Evolutionary conservation across 2,113 vertebrate genomes (phyloP), one percentile per base, ranked within the genome.

Genomic region (Hippocampus comes): DNA sequence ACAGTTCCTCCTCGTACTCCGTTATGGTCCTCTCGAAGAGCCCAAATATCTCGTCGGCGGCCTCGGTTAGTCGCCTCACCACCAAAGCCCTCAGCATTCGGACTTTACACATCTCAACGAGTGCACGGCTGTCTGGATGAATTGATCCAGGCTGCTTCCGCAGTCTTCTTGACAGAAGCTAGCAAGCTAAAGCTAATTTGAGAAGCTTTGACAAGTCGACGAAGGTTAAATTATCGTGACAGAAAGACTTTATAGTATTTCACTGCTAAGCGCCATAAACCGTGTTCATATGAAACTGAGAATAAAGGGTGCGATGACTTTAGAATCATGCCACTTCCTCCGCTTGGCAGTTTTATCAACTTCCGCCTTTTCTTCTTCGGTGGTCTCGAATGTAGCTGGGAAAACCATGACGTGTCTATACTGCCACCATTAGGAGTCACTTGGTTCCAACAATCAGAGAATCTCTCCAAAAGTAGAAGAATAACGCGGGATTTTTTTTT

Each of bases 1-100:
- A 27, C 42, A 67, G 65, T 67, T 68, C 67, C 27, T 68, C 48
- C 17, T 49, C 46, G 27, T 53, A 51, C 49, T 68, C 67, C 15
- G 18, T 48, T 51, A 68, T 68, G 3, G 67, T 68, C 5, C 49
- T 53, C 18, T 68, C 67, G 20, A 68, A 51, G 17, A 68, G 48
- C 7, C 49, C 67, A 4, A 68, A 38, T 21, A 68, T 53, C 4
- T 68, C 67, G 10, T 53, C 25, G 5, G 49, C 67, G 27, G 67
- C 67, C 20, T 68, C 48, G 17, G 27, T 34, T 53, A 68, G 48
- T 59, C 70, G 57, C n/a, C 43, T 34, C 27, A 59, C 73, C 23
- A 68, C 49, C 49, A 53, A 49, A 11, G 43, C 27, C 67, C 48
- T 68, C 48, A 68, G 25, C 3, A 21, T 51, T 55, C 9, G 27